phyloP scores from a whole-genome alignment of 2,113 vertebrate genomes.

The Pollimyrus isidori region DNA sequence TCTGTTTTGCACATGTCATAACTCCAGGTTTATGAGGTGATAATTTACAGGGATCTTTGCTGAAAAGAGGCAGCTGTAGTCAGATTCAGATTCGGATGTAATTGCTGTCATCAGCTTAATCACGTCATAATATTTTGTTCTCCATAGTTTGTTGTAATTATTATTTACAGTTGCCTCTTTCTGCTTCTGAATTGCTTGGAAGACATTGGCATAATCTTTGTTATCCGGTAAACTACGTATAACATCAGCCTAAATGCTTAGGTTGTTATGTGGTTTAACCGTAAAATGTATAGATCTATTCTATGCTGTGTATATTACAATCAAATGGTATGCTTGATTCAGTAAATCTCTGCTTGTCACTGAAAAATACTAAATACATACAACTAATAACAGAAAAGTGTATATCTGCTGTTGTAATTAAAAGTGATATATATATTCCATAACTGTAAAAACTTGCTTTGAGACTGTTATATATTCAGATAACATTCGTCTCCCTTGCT shows the following conservation, averaged over 20 bases:
- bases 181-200: neutral
- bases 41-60: neutral
- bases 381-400: neutral
- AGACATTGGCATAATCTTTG: neutral
- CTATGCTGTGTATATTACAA: neutral
- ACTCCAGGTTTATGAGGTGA: neutral
- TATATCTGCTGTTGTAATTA: constrained; percentile 12
- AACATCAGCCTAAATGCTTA: neutral
- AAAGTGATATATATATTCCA: neutral
- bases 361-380: neutral
- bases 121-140: neutral
- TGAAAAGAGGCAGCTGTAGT: neutral
- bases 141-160: neutral
- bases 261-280: neutral
- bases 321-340: neutral
- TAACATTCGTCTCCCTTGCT: neutral
- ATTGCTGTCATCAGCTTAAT: neutral
- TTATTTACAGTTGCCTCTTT: neutral
- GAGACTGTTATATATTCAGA: neutral
- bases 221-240: neutral
- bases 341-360: neutral
- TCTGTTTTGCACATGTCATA: neutral
- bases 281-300: neutral
- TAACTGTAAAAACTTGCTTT: neutral
- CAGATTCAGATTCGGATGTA: neutral